Percentiles rank a stretch among this genome's conserved stretches.
phyloP scores from a whole-genome alignment of 2,888 invertebrate genomes.

The Drosophila rellima region DNA sequence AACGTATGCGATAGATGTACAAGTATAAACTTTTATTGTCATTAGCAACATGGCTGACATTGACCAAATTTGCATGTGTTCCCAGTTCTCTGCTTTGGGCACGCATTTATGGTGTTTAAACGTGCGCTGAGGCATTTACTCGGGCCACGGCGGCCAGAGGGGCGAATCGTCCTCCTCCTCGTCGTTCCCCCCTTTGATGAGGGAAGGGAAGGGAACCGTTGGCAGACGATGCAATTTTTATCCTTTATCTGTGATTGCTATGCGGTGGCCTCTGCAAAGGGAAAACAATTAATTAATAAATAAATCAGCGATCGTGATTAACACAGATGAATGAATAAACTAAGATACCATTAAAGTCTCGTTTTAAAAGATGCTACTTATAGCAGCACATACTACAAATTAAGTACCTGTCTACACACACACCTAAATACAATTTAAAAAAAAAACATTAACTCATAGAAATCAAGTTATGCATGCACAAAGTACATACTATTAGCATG shows the following conservation, averaged over 20 bases:
- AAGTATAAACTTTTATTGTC: slow-evolving; percentile 81
- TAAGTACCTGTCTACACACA: slow-evolving; percentile 1
- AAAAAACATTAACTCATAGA: slow-evolving; percentile 6
- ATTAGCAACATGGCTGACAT: slow-evolving; percentile 77
- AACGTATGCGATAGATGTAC: slow-evolving; percentile 83
- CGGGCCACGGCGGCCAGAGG: slow-evolving; percentile 26
- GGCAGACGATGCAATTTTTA: slow-evolving; percentile 9
- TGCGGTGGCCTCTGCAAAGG: slow-evolving; percentile 39
- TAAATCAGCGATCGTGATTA: too few species aligned
- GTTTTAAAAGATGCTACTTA: slow-evolving; percentile 1
- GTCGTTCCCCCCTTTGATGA: not conserved
- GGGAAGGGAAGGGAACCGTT: not conserved
- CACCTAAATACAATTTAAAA: not conserved
- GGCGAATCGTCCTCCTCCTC: not conserved
- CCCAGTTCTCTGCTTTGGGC: slow-evolving; percentile 82
- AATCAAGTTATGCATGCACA: slow-evolving; percentile 21
- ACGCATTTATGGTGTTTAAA: slow-evolving; percentile 83
- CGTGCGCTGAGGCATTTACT: slow-evolving; percentile 70
- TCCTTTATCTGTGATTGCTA: slow-evolving; percentile 36
- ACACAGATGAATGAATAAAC: too few species aligned
- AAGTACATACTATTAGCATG: slow-evolving; percentile 2
- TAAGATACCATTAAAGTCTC: too few species aligned
- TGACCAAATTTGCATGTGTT: slow-evolving; percentile 81
- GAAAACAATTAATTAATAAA: slow-evolving; percentile 11
- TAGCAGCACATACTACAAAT: not conserved